Base-by-base conservation (phyloP, 2,797 vertebrate species). In the Neoniphon sammara region DNA sequence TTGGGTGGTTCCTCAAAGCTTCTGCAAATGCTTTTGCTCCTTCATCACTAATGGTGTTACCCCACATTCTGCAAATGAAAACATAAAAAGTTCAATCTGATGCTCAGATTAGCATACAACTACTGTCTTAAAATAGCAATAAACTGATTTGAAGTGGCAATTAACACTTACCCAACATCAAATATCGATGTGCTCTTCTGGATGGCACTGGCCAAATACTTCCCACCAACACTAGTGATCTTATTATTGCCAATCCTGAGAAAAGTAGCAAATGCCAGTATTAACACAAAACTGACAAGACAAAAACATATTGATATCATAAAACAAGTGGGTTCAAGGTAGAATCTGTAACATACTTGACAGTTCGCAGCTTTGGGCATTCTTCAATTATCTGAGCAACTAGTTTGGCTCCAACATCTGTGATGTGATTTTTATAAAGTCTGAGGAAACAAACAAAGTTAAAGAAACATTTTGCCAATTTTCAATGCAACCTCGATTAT, bases 371-470 rank as follows among this genome's bases (percentile, higher is more conserved):
- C 77, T 93, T 92, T 67, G 95, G 94, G 80, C 97, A 99, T 73
- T 96, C 94, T 46, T 96, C 94, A 75, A 99, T 94, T 59, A 99
- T 95, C 77, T 90, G 93, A 84, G 96, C 96, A 5, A 99, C 80
- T 0, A 95, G 94, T 66, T 86, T 90, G 81, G 97, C 97, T 91
- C 97, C 97, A 0, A 90, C 81, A 46, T 99, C 97, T 4, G 97
- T 98, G 90, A 99, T 97, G 62, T 95, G 92, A 87, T 99, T 99
- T 90, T 90, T 96, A 90, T 98, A 99, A 61, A 99, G 95, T 47
- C 97, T 98, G 90, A 31, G 49, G 77, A 80, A 34, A 50, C 6
- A 69, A 66, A 90, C 56, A 39, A 15, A 44, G 31, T 60, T 55
- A n/a, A 36, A 52, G 7, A 20, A 15, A 30, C n/a, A 12, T 39